phyloP scores from a whole-genome alignment of 35 echinoderm and acorn worm species.

The Apostichopus parvimensis region DNA sequence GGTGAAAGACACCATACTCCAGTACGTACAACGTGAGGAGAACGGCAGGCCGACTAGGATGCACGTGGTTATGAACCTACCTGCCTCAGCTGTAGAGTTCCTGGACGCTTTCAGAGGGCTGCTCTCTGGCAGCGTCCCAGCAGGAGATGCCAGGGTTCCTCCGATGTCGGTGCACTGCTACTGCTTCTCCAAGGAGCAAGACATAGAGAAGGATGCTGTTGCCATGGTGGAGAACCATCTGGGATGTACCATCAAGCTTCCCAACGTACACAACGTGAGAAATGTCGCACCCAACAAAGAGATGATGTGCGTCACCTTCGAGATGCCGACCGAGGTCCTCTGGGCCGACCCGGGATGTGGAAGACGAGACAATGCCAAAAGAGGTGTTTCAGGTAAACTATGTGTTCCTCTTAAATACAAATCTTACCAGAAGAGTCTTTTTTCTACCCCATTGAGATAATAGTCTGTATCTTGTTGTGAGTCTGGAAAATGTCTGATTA shows the following conservation, averaged over 20 bases:
- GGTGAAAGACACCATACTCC: slow-evolving; percentile 66
- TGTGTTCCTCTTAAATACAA: too few relatives aligned
- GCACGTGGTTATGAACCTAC: slow-evolving; percentile 92
- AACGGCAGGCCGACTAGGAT: slow-evolving; percentile 29
- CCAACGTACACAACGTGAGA: slow-evolving; percentile 79
- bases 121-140: slow-evolving; percentile 31
- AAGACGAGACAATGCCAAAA: background rate
- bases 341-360: background rate
- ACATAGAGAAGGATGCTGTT: slow-evolving; percentile 50
- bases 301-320: slow-evolving; percentile 93
- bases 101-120: slow-evolving; percentile 74
- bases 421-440: too few relatives aligned
- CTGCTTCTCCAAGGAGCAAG: slow-evolving; percentile 85
- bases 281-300: slow-evolving; percentile 98
- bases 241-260: background rate
- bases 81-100: slow-evolving; percentile 90
- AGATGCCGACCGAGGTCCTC: slow-evolving; percentile 56
- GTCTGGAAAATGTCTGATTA: too few relatives aligned
- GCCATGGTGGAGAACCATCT: slow-evolving; percentile 58
- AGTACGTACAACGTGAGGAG: background rate
- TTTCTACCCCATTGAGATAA: too few relatives aligned
- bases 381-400: background rate
- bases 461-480: too few relatives aligned
- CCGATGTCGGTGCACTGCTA: slow-evolving; percentile 80
- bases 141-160: slow-evolving; percentile 38